phyloP scores from a whole-genome alignment of 2,888 invertebrate species.

The Drosophila anceps region DNA sequence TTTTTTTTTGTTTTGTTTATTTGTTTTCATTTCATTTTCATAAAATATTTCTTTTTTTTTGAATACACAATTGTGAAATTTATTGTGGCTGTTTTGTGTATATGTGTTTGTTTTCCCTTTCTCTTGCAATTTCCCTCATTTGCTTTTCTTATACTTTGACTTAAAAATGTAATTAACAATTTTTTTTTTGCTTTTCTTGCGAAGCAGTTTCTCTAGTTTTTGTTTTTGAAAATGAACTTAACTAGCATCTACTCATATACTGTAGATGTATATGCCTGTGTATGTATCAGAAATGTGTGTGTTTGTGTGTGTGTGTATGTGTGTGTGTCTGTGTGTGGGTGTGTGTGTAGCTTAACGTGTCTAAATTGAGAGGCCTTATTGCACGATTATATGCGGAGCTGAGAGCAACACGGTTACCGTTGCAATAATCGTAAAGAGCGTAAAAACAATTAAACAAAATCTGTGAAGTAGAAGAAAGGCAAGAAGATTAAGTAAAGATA shows the following conservation, averaged over 20 bases:
- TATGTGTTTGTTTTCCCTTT: conserved; percentile 7
- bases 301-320: conserved; percentile 1
- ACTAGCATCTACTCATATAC: conserved; percentile 50
- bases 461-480: conserved; percentile 85
- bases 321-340: conserved; percentile 27
- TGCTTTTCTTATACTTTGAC: conserved; percentile 57
- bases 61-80: conserved; percentile 52
- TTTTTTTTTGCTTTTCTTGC: conserved; percentile 53
- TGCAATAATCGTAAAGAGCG: conserved; percentile 96
- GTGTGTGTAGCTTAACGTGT: conserved; percentile 56
- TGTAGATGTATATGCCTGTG: conserved; percentile 16
- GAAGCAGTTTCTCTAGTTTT: conserved; percentile 65
- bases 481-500: conserved; percentile 1
- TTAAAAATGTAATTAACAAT: conserved; percentile 85
- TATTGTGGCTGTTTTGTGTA: conserved; percentile 14
- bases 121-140: conserved; percentile 23
- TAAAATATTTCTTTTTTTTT: conserved; percentile 45
- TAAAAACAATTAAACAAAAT: conserved; percentile 98
- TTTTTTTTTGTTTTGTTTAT: conserved; percentile 44
- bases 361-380: conserved; percentile 87
- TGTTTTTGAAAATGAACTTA: conserved; percentile 71
- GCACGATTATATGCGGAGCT: conserved; percentile 97
- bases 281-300: conserved; percentile 20
- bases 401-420: conserved; percentile 96
- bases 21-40: conserved; percentile 55